Evolutionary conservation across 2,888 invertebrate species (phyloP), one percentile per base, ranked within the genome.

Genomic region (Clivina fossor): DNA sequence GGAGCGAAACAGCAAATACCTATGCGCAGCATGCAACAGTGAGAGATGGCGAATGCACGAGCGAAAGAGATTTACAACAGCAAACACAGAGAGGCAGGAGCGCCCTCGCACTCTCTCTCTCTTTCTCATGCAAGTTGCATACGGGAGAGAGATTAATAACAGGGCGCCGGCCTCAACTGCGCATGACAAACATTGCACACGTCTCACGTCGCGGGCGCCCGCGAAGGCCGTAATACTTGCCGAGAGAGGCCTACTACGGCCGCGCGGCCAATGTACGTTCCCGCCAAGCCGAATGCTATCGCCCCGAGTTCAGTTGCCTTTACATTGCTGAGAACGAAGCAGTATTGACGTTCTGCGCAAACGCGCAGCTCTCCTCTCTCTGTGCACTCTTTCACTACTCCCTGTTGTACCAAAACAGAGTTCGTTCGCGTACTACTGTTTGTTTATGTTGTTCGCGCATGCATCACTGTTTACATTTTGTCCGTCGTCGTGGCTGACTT

Each of bases 381-480:
- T 30, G 18, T 51, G 24, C 19, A 20, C n/a, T 28, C 15, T 26
- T 33, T 20, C 37, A 53, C 44, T 53, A 53, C 53, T 53, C 43
- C 50, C 41, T 43, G n/a, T n/a, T n/a, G n/a, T n/a, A n/a, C n/a
- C n/a, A n/a, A n/a, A n/a, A n/a, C n/a, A n/a, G n/a, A n/a, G n/a
- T n/a, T n/a, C n/a, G n/a, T n/a, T n/a, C n/a, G n/a, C n/a, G n/a
- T n/a, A n/a, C n/a, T n/a, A n/a, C n/a, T n/a, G 53, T 44, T 53
- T 53, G 53, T 53, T 53, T 53, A 53, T 44, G 53, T n/a, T n/a
- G n/a, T 53, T 51, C 28, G 43, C 37, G 28, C 43, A 53, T 37
- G 53, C 53, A 53, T 35, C 53, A 26, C 20, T 53, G 53, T 53
- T 53, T 53, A 53, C 53, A 44, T 53, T 53, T n/a, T n/a, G n/a